Evolutionary conservation across 2,888 invertebrate genomes (phyloP).

Genomic region (Heliconius ismenius): DNA sequence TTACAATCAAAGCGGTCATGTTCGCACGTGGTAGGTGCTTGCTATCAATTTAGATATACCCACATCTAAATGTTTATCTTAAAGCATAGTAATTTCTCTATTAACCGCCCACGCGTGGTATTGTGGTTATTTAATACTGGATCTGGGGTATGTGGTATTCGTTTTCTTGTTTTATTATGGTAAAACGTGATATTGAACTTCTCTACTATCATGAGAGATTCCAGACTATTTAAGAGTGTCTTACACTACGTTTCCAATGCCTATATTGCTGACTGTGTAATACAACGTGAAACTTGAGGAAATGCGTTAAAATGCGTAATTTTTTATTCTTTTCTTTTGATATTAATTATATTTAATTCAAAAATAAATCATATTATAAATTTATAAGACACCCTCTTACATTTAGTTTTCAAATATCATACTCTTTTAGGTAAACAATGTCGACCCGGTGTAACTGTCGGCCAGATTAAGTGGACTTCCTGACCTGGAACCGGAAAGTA

Average conservation of each 20-base stretch:
- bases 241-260: no score
- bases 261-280: no score
- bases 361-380: slow-evolving; percentile 1
- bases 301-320: no score
- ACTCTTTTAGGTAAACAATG: slow-evolving; percentile 29
- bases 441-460: slow-evolving; percentile 30
- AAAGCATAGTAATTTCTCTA: slow-evolving; percentile 77
- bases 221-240: no score
- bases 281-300: no score
- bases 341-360: background rate
- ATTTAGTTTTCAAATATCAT: slow-evolving; percentile 9
- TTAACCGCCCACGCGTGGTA: slow-evolving; percentile 58
- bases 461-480: slow-evolving; percentile 20
- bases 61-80: slow-evolving; percentile 64
- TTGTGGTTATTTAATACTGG: background rate
- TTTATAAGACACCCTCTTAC: background rate
- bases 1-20: slow-evolving; percentile 80
- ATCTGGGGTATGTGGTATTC: background rate
- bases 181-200: no score
- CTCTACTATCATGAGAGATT: no score
- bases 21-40: slow-evolving; percentile 73
- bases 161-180: no score
- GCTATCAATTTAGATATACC: slow-evolving; percentile 73
- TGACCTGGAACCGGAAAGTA: slow-evolving; percentile 31
- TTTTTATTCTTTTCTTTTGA: background rate